phyloP scores from a whole-genome alignment of 2,797 vertebrate genomes.

The Ctenosaura bakeri region DNA sequence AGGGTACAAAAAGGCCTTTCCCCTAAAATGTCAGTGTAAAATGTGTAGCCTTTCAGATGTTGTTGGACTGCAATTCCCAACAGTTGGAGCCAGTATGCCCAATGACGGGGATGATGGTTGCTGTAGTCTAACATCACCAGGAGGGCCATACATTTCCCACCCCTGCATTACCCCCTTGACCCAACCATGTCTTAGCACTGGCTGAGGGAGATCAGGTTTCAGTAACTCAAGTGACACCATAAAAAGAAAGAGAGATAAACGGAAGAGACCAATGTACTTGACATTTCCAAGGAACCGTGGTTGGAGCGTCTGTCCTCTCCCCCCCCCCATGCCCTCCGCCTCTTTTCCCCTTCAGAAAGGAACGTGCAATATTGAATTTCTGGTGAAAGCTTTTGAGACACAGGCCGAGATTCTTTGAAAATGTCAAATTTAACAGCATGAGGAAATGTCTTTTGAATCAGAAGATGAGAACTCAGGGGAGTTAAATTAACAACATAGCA shows the following conservation, averaged over 20 bases:
- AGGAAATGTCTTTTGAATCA: constrained; percentile 76
- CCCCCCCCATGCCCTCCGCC: neutral
- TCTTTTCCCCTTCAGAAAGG: constrained; percentile 40
- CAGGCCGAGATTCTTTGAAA: constrained; percentile 68
- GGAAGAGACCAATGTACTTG: constrained; percentile 75
- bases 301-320: constrained; percentile 22
- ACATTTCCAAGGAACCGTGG: constrained; percentile 77
- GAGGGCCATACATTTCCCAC: neutral
- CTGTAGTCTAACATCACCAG: neutral
- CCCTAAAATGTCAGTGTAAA: neutral
- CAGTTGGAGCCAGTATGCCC: neutral
- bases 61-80: neutral
- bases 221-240: constrained; percentile 49
- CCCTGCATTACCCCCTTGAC: neutral
- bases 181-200: constrained; percentile 17
- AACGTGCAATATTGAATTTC: constrained; percentile 44
- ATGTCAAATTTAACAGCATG: constrained; percentile 79
- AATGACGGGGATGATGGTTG: neutral
- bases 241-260: constrained; percentile 59
- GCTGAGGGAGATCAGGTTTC: constrained; percentile 2
- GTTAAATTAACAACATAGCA: constrained; percentile 80
- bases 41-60: neutral
- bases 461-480: constrained; percentile 78
- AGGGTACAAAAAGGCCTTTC: neutral
- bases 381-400: constrained; percentile 45